Conservation (phyloP, 2,888 invertebrate species). For the Rapana venosa region DNA sequence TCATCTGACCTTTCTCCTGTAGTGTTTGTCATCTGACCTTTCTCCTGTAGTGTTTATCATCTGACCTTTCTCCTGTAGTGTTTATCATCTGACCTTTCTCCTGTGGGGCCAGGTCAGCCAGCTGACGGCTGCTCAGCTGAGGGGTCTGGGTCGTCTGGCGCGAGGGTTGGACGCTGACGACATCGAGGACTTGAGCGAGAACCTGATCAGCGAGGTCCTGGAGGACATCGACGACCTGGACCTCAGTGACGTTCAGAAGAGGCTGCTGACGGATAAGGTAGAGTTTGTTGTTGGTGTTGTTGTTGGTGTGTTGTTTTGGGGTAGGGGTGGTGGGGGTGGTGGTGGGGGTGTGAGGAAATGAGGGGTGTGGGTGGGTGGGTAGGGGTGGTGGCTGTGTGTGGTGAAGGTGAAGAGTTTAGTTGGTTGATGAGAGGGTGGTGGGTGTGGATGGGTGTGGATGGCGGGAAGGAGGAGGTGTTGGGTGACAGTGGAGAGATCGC, state of each 20-base stretch:
- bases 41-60: background rate
- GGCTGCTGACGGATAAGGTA: slow-evolving; percentile 50
- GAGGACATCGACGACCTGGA: slow-evolving; percentile 54
- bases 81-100: background rate
- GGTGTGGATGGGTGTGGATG: background rate
- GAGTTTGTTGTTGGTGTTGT: background rate
- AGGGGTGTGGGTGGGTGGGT: background rate
- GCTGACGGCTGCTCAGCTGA: slow-evolving; percentile 36
- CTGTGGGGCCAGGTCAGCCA: slow-evolving; percentile 35
- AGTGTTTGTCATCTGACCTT: background rate
- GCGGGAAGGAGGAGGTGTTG: background rate
- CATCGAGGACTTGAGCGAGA: slow-evolving; percentile 46
- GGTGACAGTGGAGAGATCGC: background rate
- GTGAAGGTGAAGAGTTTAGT: background rate
- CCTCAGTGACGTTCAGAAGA: slow-evolving; percentile 51
- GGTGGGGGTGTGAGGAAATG: background rate
- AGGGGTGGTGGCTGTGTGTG: background rate
- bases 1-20: too few relatives aligned
- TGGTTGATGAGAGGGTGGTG: background rate
- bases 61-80: background rate
- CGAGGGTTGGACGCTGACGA: slow-evolving; percentile 48
- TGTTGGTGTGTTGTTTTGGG: background rate
- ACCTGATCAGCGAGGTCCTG: slow-evolving; percentile 46
- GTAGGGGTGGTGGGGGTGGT: background rate
- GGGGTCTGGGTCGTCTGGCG: slow-evolving; percentile 47